phyloP scores from a whole-genome alignment of 2,888 invertebrate species.

The Cryptophagus acutangulus region DNA sequence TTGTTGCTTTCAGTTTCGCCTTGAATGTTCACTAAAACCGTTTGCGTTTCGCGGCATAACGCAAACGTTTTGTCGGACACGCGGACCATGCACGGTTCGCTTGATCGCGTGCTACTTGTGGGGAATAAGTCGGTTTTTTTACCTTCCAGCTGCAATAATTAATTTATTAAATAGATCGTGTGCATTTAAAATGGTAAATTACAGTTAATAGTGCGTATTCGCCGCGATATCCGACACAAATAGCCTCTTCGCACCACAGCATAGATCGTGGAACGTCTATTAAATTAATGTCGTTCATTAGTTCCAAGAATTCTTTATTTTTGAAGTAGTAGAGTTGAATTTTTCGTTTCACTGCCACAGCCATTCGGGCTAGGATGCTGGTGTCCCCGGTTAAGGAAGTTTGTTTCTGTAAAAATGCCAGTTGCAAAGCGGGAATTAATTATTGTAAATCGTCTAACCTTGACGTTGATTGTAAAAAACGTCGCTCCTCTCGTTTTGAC shows the following conservation, averaged over 20 bases:
- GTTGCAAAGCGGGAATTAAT: background rate
- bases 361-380: constrained; percentile 73
- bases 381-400: constrained; percentile 68
- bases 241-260: constrained; percentile 77
- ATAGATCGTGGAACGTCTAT: constrained; percentile 76
- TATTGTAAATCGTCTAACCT: constrained; percentile 46
- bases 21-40: constrained; percentile 76
- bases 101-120: constrained; percentile 69
- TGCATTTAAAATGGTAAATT: constrained; percentile 7
- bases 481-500: constrained; percentile 83
- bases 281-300: constrained; percentile 68
- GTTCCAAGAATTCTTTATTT: constrained; percentile 70
- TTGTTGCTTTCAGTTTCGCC: constrained; percentile 65
- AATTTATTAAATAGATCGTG: background rate
- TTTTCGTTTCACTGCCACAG: constrained; percentile 81
- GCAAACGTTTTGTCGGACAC: constrained; percentile 72
- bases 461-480: constrained; percentile 76
- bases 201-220: constrained; percentile 45
- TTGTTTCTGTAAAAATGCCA: constrained; percentile 47
- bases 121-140: constrained; percentile 79
- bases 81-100: constrained; percentile 79
- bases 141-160: constrained; percentile 47
- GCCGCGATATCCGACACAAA: constrained; percentile 81
- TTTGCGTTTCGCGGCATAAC: constrained; percentile 80
- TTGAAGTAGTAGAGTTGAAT: constrained; percentile 88